Percentiles rank a stretch among this genome's conserved stretches.
These are phyloP conservation scores for Eonycteris spelaea DNA, from an alignment of 2,113 vertebrate genomes.

Conservation along the genomic window DNA sequence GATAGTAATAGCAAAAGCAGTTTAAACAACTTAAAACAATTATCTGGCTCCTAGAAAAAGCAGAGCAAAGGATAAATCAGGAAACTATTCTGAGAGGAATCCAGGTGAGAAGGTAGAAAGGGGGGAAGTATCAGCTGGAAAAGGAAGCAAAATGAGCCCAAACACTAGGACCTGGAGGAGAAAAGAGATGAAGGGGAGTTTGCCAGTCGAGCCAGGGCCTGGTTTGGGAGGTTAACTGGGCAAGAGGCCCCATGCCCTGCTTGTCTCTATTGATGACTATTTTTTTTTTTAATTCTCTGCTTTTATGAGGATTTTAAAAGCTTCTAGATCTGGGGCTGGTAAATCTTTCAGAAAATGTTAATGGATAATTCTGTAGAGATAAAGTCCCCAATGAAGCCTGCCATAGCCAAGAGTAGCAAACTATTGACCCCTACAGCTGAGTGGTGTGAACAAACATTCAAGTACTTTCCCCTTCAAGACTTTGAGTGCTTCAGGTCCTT, in stretches of 20 bases:
- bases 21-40: background rate
- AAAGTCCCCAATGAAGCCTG: background rate
- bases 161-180: background rate
- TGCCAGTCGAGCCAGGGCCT: background rate
- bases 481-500: constrained; percentile 37
- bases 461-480: constrained; percentile 17
- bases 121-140: background rate
- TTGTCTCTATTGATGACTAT: background rate
- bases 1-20: background rate
- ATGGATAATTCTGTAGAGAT: constrained; percentile 2
- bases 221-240: background rate
- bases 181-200: background rate
- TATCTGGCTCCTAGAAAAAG: constrained; percentile 15
- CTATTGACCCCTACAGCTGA: constrained; percentile 23
- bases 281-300: constrained; percentile 48
- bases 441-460: constrained; percentile 44
- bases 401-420: background rate
- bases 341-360: constrained; percentile 55
- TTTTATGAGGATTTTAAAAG: constrained; percentile 49
- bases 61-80: background rate
- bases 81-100: background rate
- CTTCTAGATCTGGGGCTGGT: constrained; percentile 19
- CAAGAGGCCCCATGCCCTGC: background rate
- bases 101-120: background rate
- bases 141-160: constrained; percentile 2